These are phyloP conservation scores for Microcaecilia unicolor DNA, from an alignment of 2,797 vertebrate species.

Conservation along the genomic window DNA sequence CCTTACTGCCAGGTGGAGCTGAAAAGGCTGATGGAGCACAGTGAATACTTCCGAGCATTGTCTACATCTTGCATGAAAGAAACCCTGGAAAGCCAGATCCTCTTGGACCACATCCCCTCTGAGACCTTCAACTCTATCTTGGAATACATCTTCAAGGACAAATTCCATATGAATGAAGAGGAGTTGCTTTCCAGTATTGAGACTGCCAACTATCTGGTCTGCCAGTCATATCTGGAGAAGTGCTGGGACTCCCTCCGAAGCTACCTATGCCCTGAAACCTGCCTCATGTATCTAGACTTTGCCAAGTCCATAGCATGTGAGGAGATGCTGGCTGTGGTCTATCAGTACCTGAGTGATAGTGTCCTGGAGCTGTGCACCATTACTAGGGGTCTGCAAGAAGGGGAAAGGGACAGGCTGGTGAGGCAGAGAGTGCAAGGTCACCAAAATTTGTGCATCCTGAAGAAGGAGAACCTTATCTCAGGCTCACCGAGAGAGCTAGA, in stretches of 20 bases:
- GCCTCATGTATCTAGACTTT: slow-evolving; percentile 47
- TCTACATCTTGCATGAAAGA: slow-evolving; percentile 63
- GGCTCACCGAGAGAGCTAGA: slow-evolving; percentile 37
- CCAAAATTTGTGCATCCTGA: slow-evolving; percentile 45
- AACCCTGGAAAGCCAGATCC: slow-evolving; percentile 40
- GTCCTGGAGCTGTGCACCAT: slow-evolving; percentile 54
- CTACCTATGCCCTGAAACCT: slow-evolving; percentile 44
- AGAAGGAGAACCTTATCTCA: slow-evolving; percentile 58
- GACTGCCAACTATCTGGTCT: slow-evolving; percentile 57
- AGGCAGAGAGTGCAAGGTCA: slow-evolving; percentile 34
- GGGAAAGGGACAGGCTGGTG: slow-evolving; percentile 33
- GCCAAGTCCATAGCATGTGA: slow-evolving; percentile 48
- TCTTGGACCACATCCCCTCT: slow-evolving; percentile 51
- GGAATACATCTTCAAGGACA: slow-evolving; percentile 51
- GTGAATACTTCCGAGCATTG: slow-evolving; percentile 60
- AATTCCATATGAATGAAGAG: slow-evolving; percentile 33
- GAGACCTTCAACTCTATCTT: slow-evolving; percentile 49
- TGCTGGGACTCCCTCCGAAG: slow-evolving; percentile 42
- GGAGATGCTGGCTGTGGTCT: slow-evolving; percentile 47
- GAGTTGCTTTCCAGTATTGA: slow-evolving; percentile 47
- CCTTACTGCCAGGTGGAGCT: slow-evolving; percentile 46
- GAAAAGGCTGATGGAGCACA: slow-evolving; percentile 42
- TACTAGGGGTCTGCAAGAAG: slow-evolving; percentile 21
- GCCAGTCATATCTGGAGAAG: slow-evolving; percentile 44
- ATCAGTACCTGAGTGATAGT: slow-evolving; percentile 52